Evolutionary conservation across 2,797 vertebrate genomes (phyloP).

Genomic region (Echeneis naucrates): DNA sequence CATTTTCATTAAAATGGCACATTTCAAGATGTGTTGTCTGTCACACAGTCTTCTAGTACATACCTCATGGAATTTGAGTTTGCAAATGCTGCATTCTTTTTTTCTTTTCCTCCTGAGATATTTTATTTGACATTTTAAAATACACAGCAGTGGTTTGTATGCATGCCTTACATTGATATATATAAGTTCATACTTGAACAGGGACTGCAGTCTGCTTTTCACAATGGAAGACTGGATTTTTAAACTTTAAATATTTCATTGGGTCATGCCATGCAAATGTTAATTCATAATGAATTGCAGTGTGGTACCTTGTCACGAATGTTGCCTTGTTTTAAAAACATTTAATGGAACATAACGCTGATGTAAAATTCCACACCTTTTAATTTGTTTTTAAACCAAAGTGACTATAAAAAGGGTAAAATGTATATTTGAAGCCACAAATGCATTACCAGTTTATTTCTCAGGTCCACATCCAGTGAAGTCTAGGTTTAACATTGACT

Average conservation of each 20-base stretch:
- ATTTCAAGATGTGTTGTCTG: slow-evolving; percentile 64
- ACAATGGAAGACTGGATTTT: slow-evolving; percentile 66
- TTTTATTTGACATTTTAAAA: slow-evolving; percentile 69
- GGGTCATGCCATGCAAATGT: slow-evolving; percentile 57
- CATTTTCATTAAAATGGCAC: slow-evolving; percentile 56
- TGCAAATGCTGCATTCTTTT: slow-evolving; percentile 72
- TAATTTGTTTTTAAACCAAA: slow-evolving; percentile 72
- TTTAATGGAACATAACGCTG: slow-evolving; percentile 62
- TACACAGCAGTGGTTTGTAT: slow-evolving; percentile 64
- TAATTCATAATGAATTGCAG: slow-evolving; percentile 81
- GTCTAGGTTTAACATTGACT: slow-evolving; percentile 4
- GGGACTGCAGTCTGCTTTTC: slow-evolving; percentile 69
- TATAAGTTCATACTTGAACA: slow-evolving; percentile 62
- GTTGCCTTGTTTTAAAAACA: slow-evolving; percentile 80
- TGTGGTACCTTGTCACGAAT: slow-evolving; percentile 63
- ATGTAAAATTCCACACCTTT: slow-evolving; percentile 53
- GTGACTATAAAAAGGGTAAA: slow-evolving; percentile 42
- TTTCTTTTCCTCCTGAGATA: slow-evolving; percentile 45
- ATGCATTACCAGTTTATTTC: slow-evolving; percentile 34
- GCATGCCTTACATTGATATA: slow-evolving; percentile 59
- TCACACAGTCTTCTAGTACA: slow-evolving; percentile 77
- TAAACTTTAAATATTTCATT: slow-evolving; percentile 62
- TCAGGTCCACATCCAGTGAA: slow-evolving; percentile 17
- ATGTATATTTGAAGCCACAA: slow-evolving; percentile 44
- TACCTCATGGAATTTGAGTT: slow-evolving; percentile 84